Conservation (phyloP, 1,140 invertebrate genomes). For the Formica selysi region DNA sequence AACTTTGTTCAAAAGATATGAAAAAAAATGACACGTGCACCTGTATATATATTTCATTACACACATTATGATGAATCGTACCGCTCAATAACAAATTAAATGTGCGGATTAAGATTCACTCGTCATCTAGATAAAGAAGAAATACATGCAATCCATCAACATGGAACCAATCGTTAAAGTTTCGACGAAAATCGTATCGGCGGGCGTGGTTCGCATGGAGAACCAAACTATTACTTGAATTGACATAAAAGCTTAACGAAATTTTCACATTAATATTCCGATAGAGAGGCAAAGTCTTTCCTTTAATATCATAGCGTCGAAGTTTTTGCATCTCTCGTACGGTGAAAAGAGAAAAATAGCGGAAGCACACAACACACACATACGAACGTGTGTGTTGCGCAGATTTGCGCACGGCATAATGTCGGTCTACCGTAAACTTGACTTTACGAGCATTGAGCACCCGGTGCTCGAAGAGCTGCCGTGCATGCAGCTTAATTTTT, state of each 20-base stretch:
- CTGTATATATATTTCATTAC: background rate
- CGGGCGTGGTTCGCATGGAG: too few relatives aligned
- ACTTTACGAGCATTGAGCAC: constrained; percentile 75
- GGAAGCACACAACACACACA: constrained; percentile 39
- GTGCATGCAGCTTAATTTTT: constrained; percentile 72
- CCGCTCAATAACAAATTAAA: background rate
- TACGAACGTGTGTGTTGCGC: constrained; percentile 78
- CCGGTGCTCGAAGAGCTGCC: background rate
- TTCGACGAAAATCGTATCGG: background rate
- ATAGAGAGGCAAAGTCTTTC: background rate
- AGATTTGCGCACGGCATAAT: constrained; percentile 75
- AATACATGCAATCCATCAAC: background rate
- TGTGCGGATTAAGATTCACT: background rate
- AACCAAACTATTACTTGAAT: constrained; percentile 37
- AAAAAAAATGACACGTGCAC: background rate
- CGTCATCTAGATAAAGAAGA: background rate
- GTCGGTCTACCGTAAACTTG: constrained; percentile 81
- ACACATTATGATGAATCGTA: background rate
- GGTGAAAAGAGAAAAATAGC: constrained; percentile 74
- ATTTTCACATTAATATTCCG: constrained; percentile 25
- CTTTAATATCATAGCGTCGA: background rate
- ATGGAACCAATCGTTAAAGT: background rate
- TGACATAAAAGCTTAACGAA: background rate
- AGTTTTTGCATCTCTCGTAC: constrained; percentile 31
- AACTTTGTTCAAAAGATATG: background rate